Conservation (phyloP, 2,113 vertebrate species). For the Myiozetetes cayanensis region DNA sequence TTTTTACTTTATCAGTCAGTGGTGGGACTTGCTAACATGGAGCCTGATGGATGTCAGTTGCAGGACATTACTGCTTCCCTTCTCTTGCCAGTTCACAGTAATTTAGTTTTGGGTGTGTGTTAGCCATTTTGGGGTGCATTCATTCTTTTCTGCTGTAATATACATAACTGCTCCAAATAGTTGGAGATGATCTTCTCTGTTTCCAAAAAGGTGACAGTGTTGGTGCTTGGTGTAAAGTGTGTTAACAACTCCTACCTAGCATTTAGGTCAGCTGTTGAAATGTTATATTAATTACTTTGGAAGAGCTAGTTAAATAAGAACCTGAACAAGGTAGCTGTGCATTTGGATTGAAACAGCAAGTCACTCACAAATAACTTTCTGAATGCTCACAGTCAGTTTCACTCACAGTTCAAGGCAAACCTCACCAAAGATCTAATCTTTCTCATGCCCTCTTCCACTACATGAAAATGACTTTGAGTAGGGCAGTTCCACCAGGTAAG, state of each 20-base stretch:
- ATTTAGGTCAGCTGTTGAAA: neutral
- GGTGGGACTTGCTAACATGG: neutral
- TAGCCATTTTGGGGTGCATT: neutral
- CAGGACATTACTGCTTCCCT: neutral
- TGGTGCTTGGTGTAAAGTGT: neutral
- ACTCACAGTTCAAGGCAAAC: neutral
- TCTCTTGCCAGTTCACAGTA: neutral
- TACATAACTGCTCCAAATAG: neutral
- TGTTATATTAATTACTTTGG: neutral
- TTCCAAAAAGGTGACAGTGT: neutral
- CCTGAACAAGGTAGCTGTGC: neutral
- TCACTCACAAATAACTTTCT: neutral
- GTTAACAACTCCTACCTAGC: neutral
- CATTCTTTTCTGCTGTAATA: neutral
- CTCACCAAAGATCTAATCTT: slow-evolving; percentile 33
- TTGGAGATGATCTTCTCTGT: neutral
- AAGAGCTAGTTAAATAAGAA: neutral
- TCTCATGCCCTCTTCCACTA: slow-evolving; percentile 20
- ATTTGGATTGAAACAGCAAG: neutral
- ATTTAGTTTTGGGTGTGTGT: neutral
- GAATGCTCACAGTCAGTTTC: neutral
- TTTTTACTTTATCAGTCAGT: neutral
- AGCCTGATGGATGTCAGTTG: neutral
- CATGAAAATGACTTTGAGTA: neutral
- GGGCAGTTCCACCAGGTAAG: slow-evolving; percentile 4